These are phyloP conservation scores for Isoperla grammatica DNA, from an alignment of 2,888 invertebrate genomes.

Conservation along the genomic window DNA sequence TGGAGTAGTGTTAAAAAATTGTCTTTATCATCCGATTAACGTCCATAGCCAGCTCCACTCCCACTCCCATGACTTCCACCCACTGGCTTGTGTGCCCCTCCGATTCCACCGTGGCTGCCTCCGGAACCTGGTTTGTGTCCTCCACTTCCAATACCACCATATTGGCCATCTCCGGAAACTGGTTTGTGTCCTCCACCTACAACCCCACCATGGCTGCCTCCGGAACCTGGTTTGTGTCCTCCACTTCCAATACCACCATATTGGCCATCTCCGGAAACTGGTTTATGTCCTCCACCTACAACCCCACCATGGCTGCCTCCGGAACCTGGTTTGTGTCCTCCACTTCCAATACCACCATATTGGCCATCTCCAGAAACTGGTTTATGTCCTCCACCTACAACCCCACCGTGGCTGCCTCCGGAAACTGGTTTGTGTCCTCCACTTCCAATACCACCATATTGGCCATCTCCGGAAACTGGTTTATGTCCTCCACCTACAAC, in stretches of 20 bases:
- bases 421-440: too few species aligned
- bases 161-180: too few species aligned
- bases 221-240: neutral
- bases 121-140: neutral
- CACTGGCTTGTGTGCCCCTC: neutral
- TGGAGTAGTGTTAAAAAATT: too few species aligned
- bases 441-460: too few species aligned
- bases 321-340: too few species aligned
- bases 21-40: neutral
- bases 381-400: neutral
- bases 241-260: neutral
- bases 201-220: conserved; percentile 1
- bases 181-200: too few species aligned
- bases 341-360: neutral
- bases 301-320: neutral
- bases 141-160: neutral
- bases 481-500: neutral
- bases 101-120: neutral
- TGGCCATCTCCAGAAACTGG: neutral
- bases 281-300: neutral
- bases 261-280: neutral
- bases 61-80: conserved; percentile 1
- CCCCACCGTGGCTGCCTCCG: neutral
- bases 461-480: too few species aligned
- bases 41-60: neutral